Evolutionary conservation across 35 echinoderm and acorn worm genomes (phyloP).

Genomic region (Chiridota heheva): DNA sequence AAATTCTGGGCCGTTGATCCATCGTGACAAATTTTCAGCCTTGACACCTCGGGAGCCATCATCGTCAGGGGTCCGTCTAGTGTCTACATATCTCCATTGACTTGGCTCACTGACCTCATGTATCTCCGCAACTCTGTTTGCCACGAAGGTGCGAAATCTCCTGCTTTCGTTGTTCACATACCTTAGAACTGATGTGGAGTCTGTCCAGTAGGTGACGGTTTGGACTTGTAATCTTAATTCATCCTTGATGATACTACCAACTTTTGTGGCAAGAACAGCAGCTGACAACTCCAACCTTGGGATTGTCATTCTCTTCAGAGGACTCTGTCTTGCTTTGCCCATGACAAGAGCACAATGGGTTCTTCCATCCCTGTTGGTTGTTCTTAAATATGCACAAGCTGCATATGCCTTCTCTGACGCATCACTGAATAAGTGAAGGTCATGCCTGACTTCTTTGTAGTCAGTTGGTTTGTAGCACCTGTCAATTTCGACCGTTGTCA

Average conservation of each 20-base stretch:
- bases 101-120: constrained; percentile 14
- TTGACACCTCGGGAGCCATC: too few species aligned
- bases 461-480: too few species aligned
- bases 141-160: too few species aligned
- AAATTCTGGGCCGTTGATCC: too few species aligned
- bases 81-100: too few species aligned
- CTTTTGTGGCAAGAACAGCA: constrained; percentile 17
- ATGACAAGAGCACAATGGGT: constrained; percentile 39
- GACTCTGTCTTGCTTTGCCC: constrained; percentile 51
- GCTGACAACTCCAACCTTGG: constrained; percentile 57
- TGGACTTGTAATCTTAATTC: constrained; percentile 26
- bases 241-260: constrained; percentile 2
- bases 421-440: constrained; percentile 55
- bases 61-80: too few species aligned
- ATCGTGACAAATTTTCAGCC: too few species aligned
- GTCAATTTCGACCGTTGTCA: constrained; percentile 16
- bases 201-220: constrained; percentile 37
- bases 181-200: constrained; percentile 36
- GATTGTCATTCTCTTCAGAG: constrained; percentile 43
- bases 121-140: too few species aligned
- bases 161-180: constrained; percentile 46
- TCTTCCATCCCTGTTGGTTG: neutral
- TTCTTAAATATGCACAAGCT: constrained; percentile 26
- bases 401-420: constrained; percentile 44
- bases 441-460: neutral